A percentile compares a stretch with the other conserved stretches of the same genome.
These are phyloP conservation scores for Sussaba pulchella DNA, from an alignment of 2,888 invertebrate genomes.

Conservation along the genomic window DNA sequence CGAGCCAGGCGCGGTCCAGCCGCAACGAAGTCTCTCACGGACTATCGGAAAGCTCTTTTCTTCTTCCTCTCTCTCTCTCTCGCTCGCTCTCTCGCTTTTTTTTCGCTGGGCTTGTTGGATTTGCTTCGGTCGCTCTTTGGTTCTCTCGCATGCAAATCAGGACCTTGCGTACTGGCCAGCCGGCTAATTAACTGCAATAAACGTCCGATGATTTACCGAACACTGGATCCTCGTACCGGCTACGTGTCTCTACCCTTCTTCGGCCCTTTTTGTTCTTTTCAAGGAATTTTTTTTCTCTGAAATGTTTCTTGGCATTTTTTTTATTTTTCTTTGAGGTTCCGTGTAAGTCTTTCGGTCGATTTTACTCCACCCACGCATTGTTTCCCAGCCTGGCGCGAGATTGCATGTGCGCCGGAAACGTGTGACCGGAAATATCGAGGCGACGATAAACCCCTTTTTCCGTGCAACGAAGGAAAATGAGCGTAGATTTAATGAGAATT, in stretches of 20 bases:
- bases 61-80: too few species aligned
- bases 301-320: slow-evolving; percentile 14
- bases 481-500: too few species aligned
- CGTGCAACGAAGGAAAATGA: too few species aligned
- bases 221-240: slow-evolving; percentile 57
- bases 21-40: slow-evolving; percentile 66
- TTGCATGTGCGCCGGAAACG: slow-evolving; percentile 8
- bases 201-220: slow-evolving; percentile 81
- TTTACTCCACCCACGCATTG: slow-evolving; percentile 53
- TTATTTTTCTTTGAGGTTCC: slow-evolving; percentile 42
- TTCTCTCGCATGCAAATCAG: slow-evolving; percentile 75
- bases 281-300: not conserved
- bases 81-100: too few species aligned
- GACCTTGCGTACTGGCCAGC: slow-evolving; percentile 70
- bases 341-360: slow-evolving; percentile 47
- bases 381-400: slow-evolving; percentile 48
- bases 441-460: too few species aligned
- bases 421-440: slow-evolving; percentile 10
- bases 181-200: slow-evolving; percentile 81
- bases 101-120: slow-evolving; percentile 33
- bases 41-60: slow-evolving; percentile 47
- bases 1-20: slow-evolving; percentile 46
- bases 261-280: slow-evolving; percentile 28
- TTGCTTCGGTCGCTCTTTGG: slow-evolving; percentile 41
- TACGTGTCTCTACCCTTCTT: slow-evolving; percentile 40